Base-by-base conservation (phyloP, 2,797 vertebrate genomes). In the Tiaroga cobitis region DNA sequence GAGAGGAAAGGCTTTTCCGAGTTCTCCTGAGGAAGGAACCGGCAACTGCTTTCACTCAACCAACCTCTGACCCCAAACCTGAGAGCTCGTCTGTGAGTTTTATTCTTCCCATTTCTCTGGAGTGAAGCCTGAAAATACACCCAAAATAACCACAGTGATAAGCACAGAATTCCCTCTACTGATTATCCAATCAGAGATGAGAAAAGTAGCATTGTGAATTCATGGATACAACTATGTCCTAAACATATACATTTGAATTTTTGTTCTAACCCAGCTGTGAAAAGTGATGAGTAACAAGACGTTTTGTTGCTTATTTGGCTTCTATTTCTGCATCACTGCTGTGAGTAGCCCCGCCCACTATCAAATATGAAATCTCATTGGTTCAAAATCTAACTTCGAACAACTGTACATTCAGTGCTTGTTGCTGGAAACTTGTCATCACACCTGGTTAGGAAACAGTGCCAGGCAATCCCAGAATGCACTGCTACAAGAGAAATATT, bases 1-100 rank as follows among this genome's bases (percentile, higher is more conserved):
- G 19, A 73, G 21, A 82, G 61, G 24, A 75, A 75, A 16, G 34
- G 51, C 54, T 51, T 74, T 54, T 41, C 63, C 24, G 3, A 29
- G 59, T 61, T 49, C 43, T 88, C 63, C 26, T 51, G 54, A 67
- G 39, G 49, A 86, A 72, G 34, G 46, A 88, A 83, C 29, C 54
- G 34, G 34, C 9, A 6, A 26, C 65, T 24, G 18, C 56, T 70
- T 70, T 75, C 26, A 78, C 73, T 68, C 73, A 77, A 32, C 26
- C 59, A 49, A 85, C 73, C 72, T 56, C 41, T 85, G 63, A 82
- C 74, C 75, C 7, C 29, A 43, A 81, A 67, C 63, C 68, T 46
- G 59, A 69, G 49, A 49, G 13, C 32, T n/a, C 29, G 43, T 54
- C 61, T 67, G 56, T 8, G 37, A 51, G 37, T 65, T 80, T 54